Evolutionary conservation across 2,888 invertebrate species (phyloP), one percentile per base, ranked within the genome.

Genomic region (Amaurobius ferox): DNA sequence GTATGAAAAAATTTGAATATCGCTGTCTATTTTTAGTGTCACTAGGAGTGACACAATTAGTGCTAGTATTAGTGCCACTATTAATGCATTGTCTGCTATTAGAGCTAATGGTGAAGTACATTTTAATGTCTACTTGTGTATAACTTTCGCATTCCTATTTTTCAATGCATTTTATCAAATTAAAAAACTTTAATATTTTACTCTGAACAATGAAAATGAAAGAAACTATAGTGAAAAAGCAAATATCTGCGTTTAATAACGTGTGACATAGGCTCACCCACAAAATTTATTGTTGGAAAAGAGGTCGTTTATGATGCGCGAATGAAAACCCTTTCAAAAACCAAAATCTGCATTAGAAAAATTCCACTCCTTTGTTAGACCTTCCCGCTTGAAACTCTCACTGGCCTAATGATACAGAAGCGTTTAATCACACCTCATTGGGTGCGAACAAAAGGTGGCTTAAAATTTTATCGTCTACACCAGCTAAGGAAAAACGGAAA

Each of bases 251-350:
- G 81, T 66, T 83, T 74, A 83, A 83, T 83, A 83, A 76, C 55
- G 76, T 83, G 81, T 83, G 81, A 83, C 81, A 83, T 76, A 83
- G 70, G 76, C 81, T 83, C 76, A 71, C 81, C 76, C 81, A 76
- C 44, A 23, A 70, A 77, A 83, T 83, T 83, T 83, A 83, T 83
- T 76, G 76, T 35, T 70, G 76, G 64, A 70, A 83, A 83, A 48
- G 28, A 55, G 70, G 73, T 40, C 81, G 62, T 77, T 83, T 83
- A 77, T 77, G 77, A 77, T 64, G 77, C 77, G 35, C 71, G 66
- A 77, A 66, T 77, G n/a, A n/a, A 55, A 77, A 72, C 32, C 72
- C 66, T 66, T 83, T 83, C 66, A 32, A 32, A 83, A 66, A 77
- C 83, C 83, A 39, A 77, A 77, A 83, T 71, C 72, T 66, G 83